Percentiles rank a stretch among this genome's conserved stretches.
These are phyloP conservation scores for Phengaris alcon DNA, from an alignment of 2,888 invertebrate species.

Conservation along the genomic window DNA sequence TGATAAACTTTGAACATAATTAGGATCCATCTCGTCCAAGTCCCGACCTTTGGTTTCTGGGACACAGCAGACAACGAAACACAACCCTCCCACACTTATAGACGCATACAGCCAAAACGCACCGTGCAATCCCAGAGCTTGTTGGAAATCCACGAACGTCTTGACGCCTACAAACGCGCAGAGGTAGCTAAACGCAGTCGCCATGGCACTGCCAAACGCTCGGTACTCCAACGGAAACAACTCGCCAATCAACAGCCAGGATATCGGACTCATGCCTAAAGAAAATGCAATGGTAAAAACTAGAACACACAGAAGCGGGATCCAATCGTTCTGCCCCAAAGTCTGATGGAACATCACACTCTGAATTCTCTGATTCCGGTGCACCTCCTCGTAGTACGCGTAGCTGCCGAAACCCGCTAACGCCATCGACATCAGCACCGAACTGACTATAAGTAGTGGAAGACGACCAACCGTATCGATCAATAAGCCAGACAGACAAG, in stretches of 20 bases:
- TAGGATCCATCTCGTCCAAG: conserved; percentile 91
- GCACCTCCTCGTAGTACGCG: conserved; percentile 87
- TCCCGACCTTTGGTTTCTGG: conserved; percentile 95
- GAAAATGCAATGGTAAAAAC: conserved; percentile 92
- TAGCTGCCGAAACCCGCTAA: conserved; percentile 91
- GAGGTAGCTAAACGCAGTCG: conserved; percentile 91
- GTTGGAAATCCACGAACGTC: conserved; percentile 90
- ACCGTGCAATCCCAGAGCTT: conserved; percentile 86
- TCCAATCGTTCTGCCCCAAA: conserved; percentile 86
- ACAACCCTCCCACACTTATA: conserved; percentile 88
- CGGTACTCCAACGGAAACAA: conserved; percentile 90
- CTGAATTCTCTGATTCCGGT: conserved; percentile 75
- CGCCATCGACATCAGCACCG: conserved; percentile 91
- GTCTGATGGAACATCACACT: conserved; percentile 74
- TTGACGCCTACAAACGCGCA: conserved; percentile 93
- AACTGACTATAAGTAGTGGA: conserved; percentile 90
- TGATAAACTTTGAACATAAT: conserved; percentile 76
- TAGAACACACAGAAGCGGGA: conserved; percentile 89
- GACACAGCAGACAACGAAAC: conserved; percentile 91
- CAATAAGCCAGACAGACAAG: conserved; percentile 87
- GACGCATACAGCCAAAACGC: conserved; percentile 94
- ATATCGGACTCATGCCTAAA: conserved; percentile 92
- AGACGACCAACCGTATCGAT: conserved; percentile 92
- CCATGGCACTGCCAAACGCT: conserved; percentile 92
- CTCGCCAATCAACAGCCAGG: conserved; percentile 90